phyloP scores from a whole-genome alignment of 2,888 invertebrate species.

The Dicroscelio sp. region DNA sequence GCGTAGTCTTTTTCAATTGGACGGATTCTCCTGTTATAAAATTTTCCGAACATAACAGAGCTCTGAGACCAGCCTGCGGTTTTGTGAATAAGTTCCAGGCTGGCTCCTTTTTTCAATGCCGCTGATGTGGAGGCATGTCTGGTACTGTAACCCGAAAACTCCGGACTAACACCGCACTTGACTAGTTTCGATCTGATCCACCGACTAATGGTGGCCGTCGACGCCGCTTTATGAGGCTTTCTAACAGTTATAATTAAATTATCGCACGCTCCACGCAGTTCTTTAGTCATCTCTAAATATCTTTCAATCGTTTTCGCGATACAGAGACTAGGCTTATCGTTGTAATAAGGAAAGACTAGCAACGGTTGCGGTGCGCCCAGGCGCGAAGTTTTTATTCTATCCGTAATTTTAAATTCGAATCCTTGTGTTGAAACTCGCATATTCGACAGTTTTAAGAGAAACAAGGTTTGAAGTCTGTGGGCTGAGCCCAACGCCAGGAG shows the following conservation, averaged over 20 bases:
- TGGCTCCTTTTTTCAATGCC: not conserved
- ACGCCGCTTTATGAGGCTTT: slow-evolving; percentile 39
- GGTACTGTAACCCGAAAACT: not conserved
- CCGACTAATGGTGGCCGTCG: slow-evolving; percentile 44
- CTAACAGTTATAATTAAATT: slow-evolving; percentile 2
- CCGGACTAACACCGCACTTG: slow-evolving; percentile 9
- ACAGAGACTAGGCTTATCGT: not conserved
- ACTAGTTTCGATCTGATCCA: slow-evolving; percentile 43
- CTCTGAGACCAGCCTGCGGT: not conserved
- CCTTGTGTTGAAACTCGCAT: not conserved
- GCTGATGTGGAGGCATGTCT: not conserved
- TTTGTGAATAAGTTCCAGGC: not conserved
- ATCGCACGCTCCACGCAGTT: slow-evolving; percentile 1
- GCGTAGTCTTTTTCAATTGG: not conserved
- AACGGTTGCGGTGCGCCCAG: slow-evolving; percentile 51
- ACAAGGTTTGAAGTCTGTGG: slow-evolving; percentile 66
- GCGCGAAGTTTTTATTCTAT: slow-evolving; percentile 63
- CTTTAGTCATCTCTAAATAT: slow-evolving; percentile 25
- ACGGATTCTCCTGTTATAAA: not conserved
- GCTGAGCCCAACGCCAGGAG: slow-evolving; percentile 49
- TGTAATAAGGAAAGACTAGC: slow-evolving; percentile 1
- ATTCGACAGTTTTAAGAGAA: slow-evolving; percentile 48
- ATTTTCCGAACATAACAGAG: not conserved
- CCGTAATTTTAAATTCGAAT: slow-evolving; percentile 51
- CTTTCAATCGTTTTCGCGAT: not conserved